These are phyloP conservation scores for Mormoops blainvillei DNA, from an alignment of 2,113 vertebrate species.

Conservation along the genomic window DNA sequence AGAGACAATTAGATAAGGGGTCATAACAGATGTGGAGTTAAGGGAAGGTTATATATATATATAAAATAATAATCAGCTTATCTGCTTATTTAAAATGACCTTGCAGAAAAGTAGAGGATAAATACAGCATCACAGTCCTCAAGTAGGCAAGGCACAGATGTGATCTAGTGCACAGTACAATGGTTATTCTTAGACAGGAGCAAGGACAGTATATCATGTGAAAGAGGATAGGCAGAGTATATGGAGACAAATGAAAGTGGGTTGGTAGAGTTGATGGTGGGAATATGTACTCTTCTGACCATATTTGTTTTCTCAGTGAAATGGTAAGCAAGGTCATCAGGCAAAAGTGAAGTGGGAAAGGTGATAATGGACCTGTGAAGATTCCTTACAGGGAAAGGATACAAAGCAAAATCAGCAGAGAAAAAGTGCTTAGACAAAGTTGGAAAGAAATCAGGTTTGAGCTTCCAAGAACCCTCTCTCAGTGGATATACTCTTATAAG, in stretches of 20 bases:
- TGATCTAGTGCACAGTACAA: neutral
- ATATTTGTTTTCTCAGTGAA: neutral
- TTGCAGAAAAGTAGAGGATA: neutral
- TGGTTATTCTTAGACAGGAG: neutral
- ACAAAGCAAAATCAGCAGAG: neutral
- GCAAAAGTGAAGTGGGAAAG: neutral
- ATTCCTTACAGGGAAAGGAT: neutral
- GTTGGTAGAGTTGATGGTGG: neutral
- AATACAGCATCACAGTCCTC: neutral
- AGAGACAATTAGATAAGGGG: neutral
- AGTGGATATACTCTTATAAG: neutral
- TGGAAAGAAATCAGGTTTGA: neutral
- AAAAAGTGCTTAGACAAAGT: neutral
- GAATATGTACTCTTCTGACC: neutral
- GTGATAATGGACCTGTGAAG: neutral
- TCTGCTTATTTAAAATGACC: neutral
- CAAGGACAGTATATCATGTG: neutral
- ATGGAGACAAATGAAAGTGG: neutral
- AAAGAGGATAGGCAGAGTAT: neutral
- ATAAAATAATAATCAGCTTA: neutral
- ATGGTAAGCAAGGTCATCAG: neutral
- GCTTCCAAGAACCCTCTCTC: neutral
- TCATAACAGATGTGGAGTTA: neutral
- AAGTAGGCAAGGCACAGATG: neutral
- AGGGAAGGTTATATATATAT: neutral